Percentiles rank a stretch among this genome's conserved stretches.
Conservation (phyloP, 2,113 vertebrate species). For the Platichthys flesus region DNA sequence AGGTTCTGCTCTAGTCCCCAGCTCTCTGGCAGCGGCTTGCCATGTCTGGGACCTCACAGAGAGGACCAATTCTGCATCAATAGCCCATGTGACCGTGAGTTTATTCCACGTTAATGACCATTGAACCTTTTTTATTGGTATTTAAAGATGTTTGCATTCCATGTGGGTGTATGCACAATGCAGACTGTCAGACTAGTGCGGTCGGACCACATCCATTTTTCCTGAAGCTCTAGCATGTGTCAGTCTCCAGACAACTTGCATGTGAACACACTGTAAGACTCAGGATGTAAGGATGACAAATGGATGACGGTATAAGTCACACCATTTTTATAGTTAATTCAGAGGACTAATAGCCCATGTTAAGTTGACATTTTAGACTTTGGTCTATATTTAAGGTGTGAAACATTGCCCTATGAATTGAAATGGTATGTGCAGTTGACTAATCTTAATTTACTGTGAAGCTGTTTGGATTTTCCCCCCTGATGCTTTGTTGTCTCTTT, state of each 20-base stretch:
- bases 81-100: conserved; percentile 80
- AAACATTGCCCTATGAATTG: too few relatives aligned
- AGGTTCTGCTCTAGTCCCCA: conserved; percentile 84
- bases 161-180: neutral
- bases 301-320: neutral
- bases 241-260: neutral
- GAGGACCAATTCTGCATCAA: conserved; percentile 81
- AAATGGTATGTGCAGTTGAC: too few relatives aligned
- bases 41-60: conserved; percentile 68
- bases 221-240: too few relatives aligned
- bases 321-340: neutral
- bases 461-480: too few relatives aligned
- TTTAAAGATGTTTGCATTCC: neutral
- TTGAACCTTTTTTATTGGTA: neutral
- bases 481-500: too few relatives aligned
- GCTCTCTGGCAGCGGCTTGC: conserved; percentile 65
- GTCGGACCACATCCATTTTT: neutral
- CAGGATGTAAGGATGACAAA: neutral
- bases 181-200: too few relatives aligned
- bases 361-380: too few relatives aligned
- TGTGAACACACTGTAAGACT: neutral
- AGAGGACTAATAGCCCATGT: neutral
- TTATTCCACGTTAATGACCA: neutral
- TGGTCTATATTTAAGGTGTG: too few relatives aligned
- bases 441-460: too few relatives aligned